Evolutionary conservation across 2,797 vertebrate genomes (phyloP).

Genomic region (Calcarius lapponicus): DNA sequence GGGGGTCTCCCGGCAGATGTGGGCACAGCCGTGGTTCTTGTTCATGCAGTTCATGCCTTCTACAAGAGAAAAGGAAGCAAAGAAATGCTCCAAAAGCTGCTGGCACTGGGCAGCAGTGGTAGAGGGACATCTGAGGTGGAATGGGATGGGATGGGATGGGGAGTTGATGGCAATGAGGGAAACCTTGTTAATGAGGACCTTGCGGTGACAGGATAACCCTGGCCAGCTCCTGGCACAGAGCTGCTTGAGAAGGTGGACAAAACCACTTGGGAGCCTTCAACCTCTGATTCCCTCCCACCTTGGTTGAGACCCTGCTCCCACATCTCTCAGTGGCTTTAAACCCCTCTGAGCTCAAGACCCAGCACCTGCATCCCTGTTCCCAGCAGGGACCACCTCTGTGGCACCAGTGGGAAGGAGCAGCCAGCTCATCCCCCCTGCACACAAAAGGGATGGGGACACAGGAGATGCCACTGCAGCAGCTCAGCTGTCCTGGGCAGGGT

Average conservation of each 20-base stretch:
- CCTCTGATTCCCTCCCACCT: background rate
- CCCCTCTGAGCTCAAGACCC: background rate
- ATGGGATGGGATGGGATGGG: background rate
- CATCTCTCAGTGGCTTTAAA: background rate
- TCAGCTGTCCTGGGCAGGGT: background rate
- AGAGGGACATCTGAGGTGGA: background rate
- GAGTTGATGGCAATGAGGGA: background rate
- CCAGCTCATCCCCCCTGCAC: background rate
- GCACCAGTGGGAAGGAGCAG: background rate
- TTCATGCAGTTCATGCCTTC: slow-evolving; percentile 99
- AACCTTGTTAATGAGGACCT: background rate
- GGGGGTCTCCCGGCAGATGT: slow-evolving; percentile 95
- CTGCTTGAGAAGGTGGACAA: background rate
- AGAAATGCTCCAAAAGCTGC: slow-evolving; percentile 25
- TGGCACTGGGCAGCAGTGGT: background rate
- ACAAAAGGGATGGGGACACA: background rate
- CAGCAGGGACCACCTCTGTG: background rate
- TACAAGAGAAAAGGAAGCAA: slow-evolving; percentile 67
- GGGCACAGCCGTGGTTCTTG: slow-evolving; percentile 97
- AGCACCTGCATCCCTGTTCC: background rate
- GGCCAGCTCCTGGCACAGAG: background rate
- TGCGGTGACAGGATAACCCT: background rate
- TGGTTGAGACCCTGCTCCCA: background rate
- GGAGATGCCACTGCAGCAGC: background rate
- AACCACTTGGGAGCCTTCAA: background rate